These are phyloP conservation scores for Drosophila trichaetosa DNA, from an alignment of 2,888 invertebrate genomes.

Conservation along the genomic window DNA sequence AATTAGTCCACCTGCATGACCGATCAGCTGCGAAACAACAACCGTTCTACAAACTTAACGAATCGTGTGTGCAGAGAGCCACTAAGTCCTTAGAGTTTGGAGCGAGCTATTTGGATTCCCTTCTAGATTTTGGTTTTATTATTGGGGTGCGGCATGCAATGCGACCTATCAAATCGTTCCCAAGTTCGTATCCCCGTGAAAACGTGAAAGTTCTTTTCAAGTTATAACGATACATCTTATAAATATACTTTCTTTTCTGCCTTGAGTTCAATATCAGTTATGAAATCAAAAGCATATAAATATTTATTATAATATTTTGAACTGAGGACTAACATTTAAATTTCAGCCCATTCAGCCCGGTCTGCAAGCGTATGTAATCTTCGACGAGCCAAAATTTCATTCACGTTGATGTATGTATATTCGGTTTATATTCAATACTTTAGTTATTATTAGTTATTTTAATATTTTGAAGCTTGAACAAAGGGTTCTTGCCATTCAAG, in stretches of 20 bases:
- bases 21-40: conserved; percentile 21
- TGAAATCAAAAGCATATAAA: background rate
- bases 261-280: background rate
- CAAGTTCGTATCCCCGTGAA: background rate
- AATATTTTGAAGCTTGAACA: background rate
- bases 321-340: background rate
- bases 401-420: background rate
- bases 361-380: background rate
- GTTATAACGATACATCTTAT: too few relatives aligned
- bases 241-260: too few relatives aligned
- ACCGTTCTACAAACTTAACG: background rate
- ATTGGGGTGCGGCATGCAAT: background rate
- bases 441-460: background rate
- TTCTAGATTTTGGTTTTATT: background rate
- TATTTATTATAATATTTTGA: background rate
- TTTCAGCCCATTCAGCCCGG: background rate
- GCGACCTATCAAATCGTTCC: background rate
- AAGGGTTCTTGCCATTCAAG: background rate
- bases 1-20: conserved; percentile 55
- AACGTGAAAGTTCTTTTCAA: too few relatives aligned
- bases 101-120: background rate
- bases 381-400: background rate
- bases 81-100: background rate
- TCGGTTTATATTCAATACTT: background rate
- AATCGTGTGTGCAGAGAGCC: background rate